Evolutionary conservation across 1,140 invertebrate species (phyloP), one percentile per base, ranked within the genome.

Genomic region (Doryteuthis pealeii): DNA sequence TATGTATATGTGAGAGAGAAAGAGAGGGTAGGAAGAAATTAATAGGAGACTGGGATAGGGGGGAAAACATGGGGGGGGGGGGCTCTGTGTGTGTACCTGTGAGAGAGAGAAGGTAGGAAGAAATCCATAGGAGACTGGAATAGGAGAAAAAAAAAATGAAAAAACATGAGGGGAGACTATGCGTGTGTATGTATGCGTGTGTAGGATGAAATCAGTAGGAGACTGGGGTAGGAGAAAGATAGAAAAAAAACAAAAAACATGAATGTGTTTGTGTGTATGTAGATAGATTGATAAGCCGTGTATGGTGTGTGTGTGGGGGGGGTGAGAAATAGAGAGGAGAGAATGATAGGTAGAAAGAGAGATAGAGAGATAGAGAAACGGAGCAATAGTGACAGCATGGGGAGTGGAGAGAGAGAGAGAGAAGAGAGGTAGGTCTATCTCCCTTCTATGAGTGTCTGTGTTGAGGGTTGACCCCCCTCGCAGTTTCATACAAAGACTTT

Each of bases 401-500:
- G 35, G 35, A 40, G 35, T 40, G 35, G 35, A 40, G 10, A 40
- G 35, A 40, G 35, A 40, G 35, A 40, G 35, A 40, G 35, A 3
- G n/a, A 40, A 10, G 35, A 40, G 10, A 10, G 35, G 35, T n/a
- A n/a, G n/a, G n/a, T n/a, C 18, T 22, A 8, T 6, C 18, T 28
- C 18, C 54, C 18, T 62, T 22, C 54, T 28, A 62, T 28, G 22
- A 62, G 26, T 28, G 22, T n/a, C 54, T n/a, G 22, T 28, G 10
- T 62, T 28, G 35, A 10, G 35, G 35, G 35, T 10, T 3, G 6
- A 5, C 18, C 10, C 18, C 54, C 26, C n/a, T 32, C n/a, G 3
- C 12, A 8, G 30, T 22, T 32, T 87, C 86, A 91, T 78, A 91
- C 89, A 83, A 91, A 99, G 83, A 99, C 97, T 91, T 99, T 99